Evolutionary conservation across 2,113 vertebrate genomes (phyloP), one percentile per base, ranked within the genome.

Genomic region (Campylomormyrus numenius): DNA sequence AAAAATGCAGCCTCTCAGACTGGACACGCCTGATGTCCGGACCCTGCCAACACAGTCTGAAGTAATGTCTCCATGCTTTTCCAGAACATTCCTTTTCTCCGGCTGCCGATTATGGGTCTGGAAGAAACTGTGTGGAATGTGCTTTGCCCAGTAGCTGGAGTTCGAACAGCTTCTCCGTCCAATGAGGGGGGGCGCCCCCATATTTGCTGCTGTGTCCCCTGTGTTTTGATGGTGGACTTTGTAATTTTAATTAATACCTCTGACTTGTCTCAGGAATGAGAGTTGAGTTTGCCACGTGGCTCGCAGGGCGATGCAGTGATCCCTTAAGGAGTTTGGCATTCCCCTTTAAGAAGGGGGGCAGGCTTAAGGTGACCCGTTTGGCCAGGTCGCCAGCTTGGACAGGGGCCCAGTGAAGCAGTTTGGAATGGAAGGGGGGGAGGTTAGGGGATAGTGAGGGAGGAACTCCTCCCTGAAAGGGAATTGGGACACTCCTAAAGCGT

Each of bases 351-450:
- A 31, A 11, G 62, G n/a, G 62, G 62, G 62, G 62, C 62, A 11
- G 9, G n/a, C n/a, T 66, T 66, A 27, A 66, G 62, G 62, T 27
- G 62, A 66, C 62, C n/a, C n/a, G 3, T 27, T 27, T 3, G n/a
- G 62, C 9, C n/a, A 66, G n/a, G 62, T 66, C n/a, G 3, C 62
- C 62, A 31, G n/a, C 62, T 66, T 66, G 62, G 62, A 31, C n/a
- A 10, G n/a, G n/a, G 62, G 62, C 52, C 52, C 52, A 53, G 62
- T 66, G 62, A 3, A 66, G 62, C n/a, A 3, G 24, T 66, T n/a
- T 27, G 58, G 58, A n/a, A 62, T 99, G 98, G 98, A 98, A 99
- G 90, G 98, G 97, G 91, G 99, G 99, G 93, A 96, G 24, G n/a
- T 3, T 66, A 27, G n/a, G 62, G 62, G n/a, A 31, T n/a, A 66